Evolutionary conservation across 1,140 invertebrate genomes (phyloP).

Genomic region (Agrilus planipennis): DNA sequence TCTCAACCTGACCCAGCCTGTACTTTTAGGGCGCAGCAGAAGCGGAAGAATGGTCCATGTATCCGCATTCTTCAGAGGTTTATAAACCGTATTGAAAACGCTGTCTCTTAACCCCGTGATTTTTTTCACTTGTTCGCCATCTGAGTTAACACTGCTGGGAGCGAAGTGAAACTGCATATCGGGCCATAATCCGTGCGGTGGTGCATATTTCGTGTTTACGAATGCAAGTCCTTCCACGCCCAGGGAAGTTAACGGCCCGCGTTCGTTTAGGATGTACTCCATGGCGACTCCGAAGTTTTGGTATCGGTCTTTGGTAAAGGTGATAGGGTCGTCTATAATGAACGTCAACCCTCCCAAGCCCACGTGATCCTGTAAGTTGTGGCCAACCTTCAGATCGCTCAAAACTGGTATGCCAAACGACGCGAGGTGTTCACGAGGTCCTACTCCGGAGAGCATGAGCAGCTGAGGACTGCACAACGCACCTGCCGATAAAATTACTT

Average conservation of each 20-base stretch:
- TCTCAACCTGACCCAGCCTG: constrained; percentile 65
- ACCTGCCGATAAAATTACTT: constrained; percentile 71
- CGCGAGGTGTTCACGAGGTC: constrained; percentile 64
- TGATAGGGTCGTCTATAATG: constrained; percentile 64
- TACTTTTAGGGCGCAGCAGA: constrained; percentile 68
- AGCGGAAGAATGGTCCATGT: constrained; percentile 75
- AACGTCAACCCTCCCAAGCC: constrained; percentile 74
- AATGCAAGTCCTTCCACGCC: constrained; percentile 75
- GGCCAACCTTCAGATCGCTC: constrained; percentile 63
- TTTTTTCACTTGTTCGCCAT: constrained; percentile 50
- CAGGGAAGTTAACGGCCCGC: constrained; percentile 64
- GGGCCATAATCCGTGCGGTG: constrained; percentile 58
- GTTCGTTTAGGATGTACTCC: constrained; percentile 68
- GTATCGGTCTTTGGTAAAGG: constrained; percentile 63
- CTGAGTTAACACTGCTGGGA: constrained; percentile 68
- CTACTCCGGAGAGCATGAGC: constrained; percentile 83
- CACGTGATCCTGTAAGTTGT: constrained; percentile 77
- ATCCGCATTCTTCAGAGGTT: constrained; percentile 62
- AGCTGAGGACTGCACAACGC: constrained; percentile 71
- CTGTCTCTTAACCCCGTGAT: constrained; percentile 64
- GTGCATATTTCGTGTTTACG: constrained; percentile 72
- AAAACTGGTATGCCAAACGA: constrained; percentile 63
- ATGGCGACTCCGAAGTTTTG: constrained; percentile 64
- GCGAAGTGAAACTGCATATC: constrained; percentile 81
- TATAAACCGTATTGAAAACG: constrained; percentile 75